Evolutionary conservation across 2,113 vertebrate species (phyloP).

Genomic region (Brienomyrus longianalis): DNA sequence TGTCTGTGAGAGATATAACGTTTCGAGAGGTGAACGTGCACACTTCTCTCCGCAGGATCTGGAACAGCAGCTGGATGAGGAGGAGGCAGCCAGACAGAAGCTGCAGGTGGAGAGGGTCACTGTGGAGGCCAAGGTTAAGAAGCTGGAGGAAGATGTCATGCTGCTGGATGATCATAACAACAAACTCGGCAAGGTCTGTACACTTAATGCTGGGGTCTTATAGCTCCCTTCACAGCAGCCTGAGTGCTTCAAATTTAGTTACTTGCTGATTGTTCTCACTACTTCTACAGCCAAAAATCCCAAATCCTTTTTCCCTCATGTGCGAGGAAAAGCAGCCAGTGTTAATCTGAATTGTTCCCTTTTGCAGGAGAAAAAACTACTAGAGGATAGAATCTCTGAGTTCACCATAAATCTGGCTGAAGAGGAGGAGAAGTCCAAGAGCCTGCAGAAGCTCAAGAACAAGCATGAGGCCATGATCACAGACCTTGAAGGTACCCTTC

Average conservation of each 20-base stretch:
- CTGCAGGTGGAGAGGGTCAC: slow-evolving; percentile 95
- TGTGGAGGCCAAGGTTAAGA: slow-evolving; percentile 87
- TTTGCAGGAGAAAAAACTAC: slow-evolving; percentile 84
- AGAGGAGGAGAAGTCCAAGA: slow-evolving; percentile 98
- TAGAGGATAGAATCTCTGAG: slow-evolving; percentile 89
- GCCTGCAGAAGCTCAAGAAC: slow-evolving; percentile 91
- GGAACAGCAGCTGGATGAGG: slow-evolving; percentile 94
- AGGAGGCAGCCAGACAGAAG: slow-evolving; percentile 90
- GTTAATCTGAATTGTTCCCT: neutral
- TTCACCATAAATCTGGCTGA: slow-evolving; percentile 91
- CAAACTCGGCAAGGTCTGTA: slow-evolving; percentile 81
- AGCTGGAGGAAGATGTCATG: slow-evolving; percentile 86
- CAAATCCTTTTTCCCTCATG: neutral
- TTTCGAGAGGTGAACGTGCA: neutral
- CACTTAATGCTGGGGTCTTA: neutral
- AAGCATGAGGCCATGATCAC: slow-evolving; percentile 98
- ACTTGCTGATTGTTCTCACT: neutral
- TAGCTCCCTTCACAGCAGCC: neutral
- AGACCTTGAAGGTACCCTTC: slow-evolving; percentile 80
- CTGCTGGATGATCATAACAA: slow-evolving; percentile 88
- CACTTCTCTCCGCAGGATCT: slow-evolving; percentile 65
- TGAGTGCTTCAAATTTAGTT: neutral
- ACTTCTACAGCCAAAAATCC: neutral
- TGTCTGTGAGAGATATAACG: neutral
- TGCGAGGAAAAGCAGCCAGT: neutral